Percentiles rank a stretch among this genome's conserved stretches.
phyloP scores from a whole-genome alignment of 2,797 vertebrate genomes.

The Typhlichthys subterraneus region DNA sequence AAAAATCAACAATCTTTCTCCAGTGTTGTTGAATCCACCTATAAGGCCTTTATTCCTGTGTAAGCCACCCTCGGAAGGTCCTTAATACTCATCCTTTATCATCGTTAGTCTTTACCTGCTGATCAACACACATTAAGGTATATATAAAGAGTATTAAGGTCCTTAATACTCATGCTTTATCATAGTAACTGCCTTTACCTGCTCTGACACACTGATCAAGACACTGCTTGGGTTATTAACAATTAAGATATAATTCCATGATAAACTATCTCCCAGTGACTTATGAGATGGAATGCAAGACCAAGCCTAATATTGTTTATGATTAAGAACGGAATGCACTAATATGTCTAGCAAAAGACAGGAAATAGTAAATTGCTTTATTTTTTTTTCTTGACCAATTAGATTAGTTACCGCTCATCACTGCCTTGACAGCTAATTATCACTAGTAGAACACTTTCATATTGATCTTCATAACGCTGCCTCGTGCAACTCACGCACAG shows the following conservation, averaged over 20 bases:
- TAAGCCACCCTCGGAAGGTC: too few species aligned
- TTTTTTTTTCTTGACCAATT: constrained; percentile 4
- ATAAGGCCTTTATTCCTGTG: constrained; percentile 2
- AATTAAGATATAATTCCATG: too few species aligned
- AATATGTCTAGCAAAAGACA: neutral
- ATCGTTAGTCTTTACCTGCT: too few species aligned
- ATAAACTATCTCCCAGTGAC: neutral
- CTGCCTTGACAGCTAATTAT: constrained; percentile 18
- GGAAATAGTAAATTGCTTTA: neutral
- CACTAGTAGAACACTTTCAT: neutral
- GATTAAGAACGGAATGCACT: neutral
- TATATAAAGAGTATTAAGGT: too few species aligned
- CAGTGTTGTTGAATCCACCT: too few species aligned
- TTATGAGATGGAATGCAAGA: neutral
- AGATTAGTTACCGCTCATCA: constrained; percentile 8
- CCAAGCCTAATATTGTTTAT: neutral
- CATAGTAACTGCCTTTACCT: too few species aligned
- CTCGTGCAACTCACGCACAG: neutral
- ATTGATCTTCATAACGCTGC: constrained; percentile 4
- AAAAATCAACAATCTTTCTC: too few species aligned
- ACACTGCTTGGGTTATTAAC: too few species aligned
- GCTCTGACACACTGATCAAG: too few species aligned
- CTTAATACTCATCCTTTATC: too few species aligned
- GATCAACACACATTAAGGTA: too few species aligned
- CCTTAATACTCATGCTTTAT: too few species aligned